Conservation (phyloP, 2,888 invertebrate genomes). For the Xylota sylvarum region DNA sequence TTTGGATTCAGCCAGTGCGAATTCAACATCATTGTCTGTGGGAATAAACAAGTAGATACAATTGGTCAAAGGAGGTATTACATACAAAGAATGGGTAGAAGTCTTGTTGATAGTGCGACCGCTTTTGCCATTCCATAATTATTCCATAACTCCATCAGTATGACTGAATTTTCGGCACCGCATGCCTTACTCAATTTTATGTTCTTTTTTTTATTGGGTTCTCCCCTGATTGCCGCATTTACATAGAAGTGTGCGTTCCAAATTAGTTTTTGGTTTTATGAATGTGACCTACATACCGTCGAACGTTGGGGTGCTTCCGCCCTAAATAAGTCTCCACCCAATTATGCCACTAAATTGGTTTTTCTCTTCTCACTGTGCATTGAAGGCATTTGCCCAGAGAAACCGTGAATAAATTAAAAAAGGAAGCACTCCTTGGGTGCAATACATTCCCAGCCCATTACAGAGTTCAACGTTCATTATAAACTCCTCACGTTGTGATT, state of each 20-base stretch:
- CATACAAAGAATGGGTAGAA: neutral
- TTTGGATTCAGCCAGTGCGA: constrained; percentile 81
- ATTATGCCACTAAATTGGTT: constrained; percentile 16
- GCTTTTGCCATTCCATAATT: too few relatives aligned
- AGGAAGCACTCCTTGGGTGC: constrained; percentile 16
- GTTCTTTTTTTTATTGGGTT: constrained; percentile 42
- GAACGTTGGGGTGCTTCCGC: constrained; percentile 48
- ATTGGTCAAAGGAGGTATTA: neutral
- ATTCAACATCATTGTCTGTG: constrained; percentile 82
- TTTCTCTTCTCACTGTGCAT: neutral
- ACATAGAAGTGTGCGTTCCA: constrained; percentile 26
- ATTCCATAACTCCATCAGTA: constrained; percentile 3
- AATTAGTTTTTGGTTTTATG: constrained; percentile 53
- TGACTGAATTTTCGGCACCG: constrained; percentile 10
- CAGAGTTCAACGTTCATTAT: constrained; percentile 3
- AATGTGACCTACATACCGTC: constrained; percentile 55
- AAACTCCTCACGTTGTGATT: constrained; percentile 15
- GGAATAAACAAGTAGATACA: constrained; percentile 48
- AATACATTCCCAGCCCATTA: neutral
- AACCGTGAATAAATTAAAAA: constrained; percentile 35
- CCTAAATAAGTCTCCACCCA: constrained; percentile 21
- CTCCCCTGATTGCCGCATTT: constrained; percentile 21
- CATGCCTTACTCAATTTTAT: constrained; percentile 26
- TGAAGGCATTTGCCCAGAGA: constrained; percentile 4
- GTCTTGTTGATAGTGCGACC: too few relatives aligned